These are phyloP conservation scores for Podarcis cretensis DNA, from an alignment of 2,113 vertebrate species.

Conservation along the genomic window DNA sequence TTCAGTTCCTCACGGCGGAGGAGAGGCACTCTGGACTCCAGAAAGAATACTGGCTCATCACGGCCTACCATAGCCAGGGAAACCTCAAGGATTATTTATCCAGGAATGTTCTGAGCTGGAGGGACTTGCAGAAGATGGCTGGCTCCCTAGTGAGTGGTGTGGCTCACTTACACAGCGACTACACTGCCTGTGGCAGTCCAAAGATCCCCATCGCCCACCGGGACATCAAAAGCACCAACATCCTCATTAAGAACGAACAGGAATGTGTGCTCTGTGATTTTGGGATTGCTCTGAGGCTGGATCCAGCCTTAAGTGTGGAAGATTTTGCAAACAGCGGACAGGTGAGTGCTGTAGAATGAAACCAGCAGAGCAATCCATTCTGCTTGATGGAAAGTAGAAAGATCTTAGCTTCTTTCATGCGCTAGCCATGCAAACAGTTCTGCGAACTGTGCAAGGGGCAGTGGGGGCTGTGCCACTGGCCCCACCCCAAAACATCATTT, in stretches of 20 bases:
- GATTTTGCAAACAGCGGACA: conserved; percentile 92
- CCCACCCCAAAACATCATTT: not conserved
- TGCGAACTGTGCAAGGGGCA: too few relatives aligned
- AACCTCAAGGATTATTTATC: conserved; percentile 90
- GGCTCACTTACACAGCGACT: conserved; percentile 89
- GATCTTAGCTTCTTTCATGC: not conserved
- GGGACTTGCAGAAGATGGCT: conserved; percentile 81
- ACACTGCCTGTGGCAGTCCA: conserved; percentile 72
- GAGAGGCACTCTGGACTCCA: conserved; percentile 73
- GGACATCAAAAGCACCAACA: conserved; percentile 91
- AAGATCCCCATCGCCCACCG: conserved; percentile 90
- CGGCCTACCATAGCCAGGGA: conserved; percentile 86
- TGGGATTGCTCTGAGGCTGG: conserved; percentile 85
- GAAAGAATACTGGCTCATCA: conserved; percentile 89
- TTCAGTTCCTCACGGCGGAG: conserved; percentile 85
- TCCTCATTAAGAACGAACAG: conserved; percentile 82
- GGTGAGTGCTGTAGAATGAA: conserved; percentile 58
- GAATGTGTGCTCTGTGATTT: conserved; percentile 90
- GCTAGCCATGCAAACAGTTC: not conserved
- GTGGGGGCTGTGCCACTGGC: too few relatives aligned
- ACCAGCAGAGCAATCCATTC: not conserved
- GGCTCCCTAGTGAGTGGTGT: conserved; percentile 83
- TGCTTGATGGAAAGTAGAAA: not conserved
- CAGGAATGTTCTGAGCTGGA: conserved; percentile 83
- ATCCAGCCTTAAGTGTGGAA: conserved; percentile 83